phyloP scores from a whole-genome alignment of 2,797 vertebrate genomes.

The Fratercula arctica region DNA sequence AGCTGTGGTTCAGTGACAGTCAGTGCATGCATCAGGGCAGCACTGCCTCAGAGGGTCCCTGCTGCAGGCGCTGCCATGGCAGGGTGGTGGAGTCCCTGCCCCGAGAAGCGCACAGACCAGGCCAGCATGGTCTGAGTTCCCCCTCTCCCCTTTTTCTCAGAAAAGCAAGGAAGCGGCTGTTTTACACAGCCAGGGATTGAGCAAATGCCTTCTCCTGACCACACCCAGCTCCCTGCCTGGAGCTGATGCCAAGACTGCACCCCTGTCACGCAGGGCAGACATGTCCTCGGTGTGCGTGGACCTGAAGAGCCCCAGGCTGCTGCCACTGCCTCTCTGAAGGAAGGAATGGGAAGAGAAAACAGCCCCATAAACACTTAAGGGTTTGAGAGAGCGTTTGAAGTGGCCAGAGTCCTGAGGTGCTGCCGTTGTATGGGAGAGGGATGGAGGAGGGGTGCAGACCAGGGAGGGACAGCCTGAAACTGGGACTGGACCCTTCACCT shows the following conservation, averaged over 20 bases:
- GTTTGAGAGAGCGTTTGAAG: not conserved
- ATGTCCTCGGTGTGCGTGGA: fast-evolving
- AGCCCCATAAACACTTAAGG: fast-evolving
- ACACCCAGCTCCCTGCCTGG: not conserved
- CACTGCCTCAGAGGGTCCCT: not conserved
- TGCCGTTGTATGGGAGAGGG: fast-evolving
- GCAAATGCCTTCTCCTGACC: not conserved
- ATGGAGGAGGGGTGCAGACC: fast-evolving
- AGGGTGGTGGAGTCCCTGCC: not conserved
- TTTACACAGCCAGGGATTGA: not conserved
- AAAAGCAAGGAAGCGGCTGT: not conserved
- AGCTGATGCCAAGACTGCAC: not conserved
- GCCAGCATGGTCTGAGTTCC: fast-evolving
- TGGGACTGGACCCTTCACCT: not conserved
- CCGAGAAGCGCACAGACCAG: fast-evolving
- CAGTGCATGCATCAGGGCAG: not conserved
- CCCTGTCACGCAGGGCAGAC: not conserved
- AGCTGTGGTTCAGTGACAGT: not conserved
- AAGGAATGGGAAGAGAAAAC: not conserved
- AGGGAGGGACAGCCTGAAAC: not conserved
- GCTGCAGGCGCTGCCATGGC: not conserved
- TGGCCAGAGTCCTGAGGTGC: not conserved
- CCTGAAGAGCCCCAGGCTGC: not conserved
- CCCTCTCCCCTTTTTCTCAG: not conserved
- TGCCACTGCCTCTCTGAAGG: not conserved